Base-by-base conservation (phyloP, 2,113 vertebrate species). In the Seriola dumerili region DNA sequence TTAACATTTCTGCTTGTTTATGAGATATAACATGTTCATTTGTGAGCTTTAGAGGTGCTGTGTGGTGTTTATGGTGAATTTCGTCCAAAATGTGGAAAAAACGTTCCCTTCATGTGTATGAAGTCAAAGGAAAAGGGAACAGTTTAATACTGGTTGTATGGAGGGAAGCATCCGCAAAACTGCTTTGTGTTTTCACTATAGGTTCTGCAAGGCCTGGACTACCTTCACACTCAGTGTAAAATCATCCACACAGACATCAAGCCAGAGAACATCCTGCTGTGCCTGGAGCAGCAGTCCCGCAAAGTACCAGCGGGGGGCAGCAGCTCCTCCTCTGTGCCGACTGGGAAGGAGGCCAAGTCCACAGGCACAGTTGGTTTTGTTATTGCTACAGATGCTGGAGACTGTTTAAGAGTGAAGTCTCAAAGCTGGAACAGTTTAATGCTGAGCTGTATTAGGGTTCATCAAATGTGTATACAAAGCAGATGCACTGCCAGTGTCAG, bases 201-300 rank as follows among this genome's bases (percentile, higher is more conserved):
- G 97, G 95, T 97, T 71, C 95, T 97, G 34, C 94, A 96, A 75
- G 96, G 96, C 36, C 89, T 97, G 85, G 94, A 95, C 38, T 97
- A 96, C 86, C 94, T 97, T 64, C 97, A 97, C 91, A 57, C 83
- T 72, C 75, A 90, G 83, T 97, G 97, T 90, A 93, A 92, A 72
- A 97, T 97, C 74, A 97, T 97, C 91, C 97, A 97, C n/a, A 59
- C 96, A 0, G 97, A 97, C 91, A 95, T 97, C 85, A 97, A 97
- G 70, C 96, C 96, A 0, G 96, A 97, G 88, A 97, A 97, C 78
- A 77, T 97, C 62, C 83, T 97, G 86, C 86, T 97, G 42, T 88
- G 84, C 0, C 59, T 93, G 17, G 54, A 73, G 1, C 72, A 92
- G 76, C 94, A 94, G 72, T 89, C 62, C 66, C 86, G 93, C 50